Percentiles rank a stretch among this genome's conserved stretches.
Evolutionary conservation across 2,888 invertebrate species (phyloP).

Genomic region (Hyposoter dolosus): DNA sequence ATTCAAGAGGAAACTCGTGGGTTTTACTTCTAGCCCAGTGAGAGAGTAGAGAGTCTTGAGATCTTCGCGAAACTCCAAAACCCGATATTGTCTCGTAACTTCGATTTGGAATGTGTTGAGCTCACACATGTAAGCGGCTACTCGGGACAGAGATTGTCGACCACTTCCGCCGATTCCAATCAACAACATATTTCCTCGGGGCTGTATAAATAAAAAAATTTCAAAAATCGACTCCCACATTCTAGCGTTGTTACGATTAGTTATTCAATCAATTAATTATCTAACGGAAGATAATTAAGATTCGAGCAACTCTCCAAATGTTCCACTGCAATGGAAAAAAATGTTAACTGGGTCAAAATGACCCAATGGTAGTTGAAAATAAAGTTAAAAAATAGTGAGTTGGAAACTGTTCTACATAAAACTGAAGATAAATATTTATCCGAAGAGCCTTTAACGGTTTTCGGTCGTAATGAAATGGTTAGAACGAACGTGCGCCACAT

Average conservation of each 20-base stretch:
- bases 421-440: background rate
- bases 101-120: conserved; percentile 92
- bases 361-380: background rate
- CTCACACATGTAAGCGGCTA: conserved; percentile 93
- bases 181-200: conserved; percentile 92
- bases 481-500: background rate
- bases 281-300: too few relatives aligned
- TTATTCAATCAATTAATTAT: too few relatives aligned
- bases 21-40: conserved; percentile 91
- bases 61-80: conserved; percentile 93
- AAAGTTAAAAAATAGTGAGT: background rate
- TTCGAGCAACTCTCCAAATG: background rate
- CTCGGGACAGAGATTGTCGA: conserved; percentile 91
- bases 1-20: conserved; percentile 93
- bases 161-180: conserved; percentile 96
- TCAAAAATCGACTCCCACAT: background rate
- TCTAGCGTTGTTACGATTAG: too few relatives aligned
- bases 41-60: conserved; percentile 90
- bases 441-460: background rate
- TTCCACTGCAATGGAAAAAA: background rate
- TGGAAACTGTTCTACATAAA: background rate
- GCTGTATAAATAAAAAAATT: conserved; percentile 83
- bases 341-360: background rate
- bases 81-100: conserved; percentile 91
- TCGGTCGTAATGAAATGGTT: background rate